Conservation (phyloP, 2,113 vertebrate species). For the Oncorhynchus mykiss region DNA sequence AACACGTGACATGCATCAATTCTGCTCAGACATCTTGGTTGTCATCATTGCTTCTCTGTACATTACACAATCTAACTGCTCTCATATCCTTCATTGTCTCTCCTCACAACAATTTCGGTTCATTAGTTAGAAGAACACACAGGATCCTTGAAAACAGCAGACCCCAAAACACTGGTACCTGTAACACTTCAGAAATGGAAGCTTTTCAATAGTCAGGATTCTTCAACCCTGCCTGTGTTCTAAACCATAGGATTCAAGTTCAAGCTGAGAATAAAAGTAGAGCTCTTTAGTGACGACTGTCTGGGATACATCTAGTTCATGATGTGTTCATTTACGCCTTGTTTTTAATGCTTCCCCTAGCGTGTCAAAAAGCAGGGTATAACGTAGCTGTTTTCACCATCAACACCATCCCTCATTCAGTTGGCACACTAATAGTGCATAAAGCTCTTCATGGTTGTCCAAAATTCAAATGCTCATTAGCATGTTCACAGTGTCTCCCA, state of each 20-base stretch:
- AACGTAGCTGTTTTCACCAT: not conserved
- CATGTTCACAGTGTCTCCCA: not conserved
- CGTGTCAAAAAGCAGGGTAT: no score
- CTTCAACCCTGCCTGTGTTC: not conserved
- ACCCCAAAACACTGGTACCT: slow-evolving; percentile 1
- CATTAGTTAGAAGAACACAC: not conserved
- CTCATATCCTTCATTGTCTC: not conserved
- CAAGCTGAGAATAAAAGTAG: not conserved
- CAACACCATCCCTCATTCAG: not conserved
- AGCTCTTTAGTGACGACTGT: not conserved
- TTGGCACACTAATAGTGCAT: slow-evolving; percentile 2
- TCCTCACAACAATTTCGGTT: slow-evolving; percentile 6
- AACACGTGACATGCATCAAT: slow-evolving; percentile 11
- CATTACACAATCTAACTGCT: not conserved
- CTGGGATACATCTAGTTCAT: not conserved
- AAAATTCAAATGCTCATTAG: no score
- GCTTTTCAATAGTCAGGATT: not conserved
- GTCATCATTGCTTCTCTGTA: not conserved
- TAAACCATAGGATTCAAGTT: not conserved
- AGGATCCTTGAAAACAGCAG: no score
- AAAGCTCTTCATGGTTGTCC: not conserved
- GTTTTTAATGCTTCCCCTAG: not conserved
- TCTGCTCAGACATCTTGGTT: not conserved
- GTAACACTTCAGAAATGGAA: slow-evolving; percentile 14
- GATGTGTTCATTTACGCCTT: not conserved